These are phyloP conservation scores for Ceryle rudis DNA, from an alignment of 2,797 vertebrate species.

Conservation along the genomic window DNA sequence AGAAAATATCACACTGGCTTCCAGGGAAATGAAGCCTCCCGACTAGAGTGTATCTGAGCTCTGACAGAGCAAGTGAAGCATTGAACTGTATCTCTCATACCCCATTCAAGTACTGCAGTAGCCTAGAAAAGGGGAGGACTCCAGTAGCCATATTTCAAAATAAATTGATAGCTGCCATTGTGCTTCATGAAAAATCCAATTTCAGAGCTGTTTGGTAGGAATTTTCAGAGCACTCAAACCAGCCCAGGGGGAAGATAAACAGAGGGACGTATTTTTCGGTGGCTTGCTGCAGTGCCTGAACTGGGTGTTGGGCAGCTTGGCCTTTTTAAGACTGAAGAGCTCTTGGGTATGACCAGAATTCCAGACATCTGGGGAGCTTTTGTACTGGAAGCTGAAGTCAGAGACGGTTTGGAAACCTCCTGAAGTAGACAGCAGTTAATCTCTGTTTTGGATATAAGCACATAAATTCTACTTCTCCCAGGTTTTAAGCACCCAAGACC, in stretches of 20 bases:
- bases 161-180: background rate
- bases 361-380: background rate
- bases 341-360: background rate
- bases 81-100: background rate
- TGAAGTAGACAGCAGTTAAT: background rate
- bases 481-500: background rate
- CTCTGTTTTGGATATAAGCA: background rate
- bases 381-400: background rate
- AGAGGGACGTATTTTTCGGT: background rate
- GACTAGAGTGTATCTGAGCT: background rate
- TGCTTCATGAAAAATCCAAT: slow-evolving; percentile 24
- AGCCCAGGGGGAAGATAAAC: background rate
- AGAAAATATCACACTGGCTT: background rate
- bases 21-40: background rate
- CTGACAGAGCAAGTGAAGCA: background rate
- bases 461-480: background rate
- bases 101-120: background rate
- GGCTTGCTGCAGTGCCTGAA: background rate
- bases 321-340: background rate
- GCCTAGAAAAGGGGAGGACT: background rate
- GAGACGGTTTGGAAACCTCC: background rate
- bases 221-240: background rate
- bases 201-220: background rate
- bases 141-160: background rate
- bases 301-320: background rate